These are phyloP conservation scores for Pterois miles DNA, from an alignment of 2,797 vertebrate genomes.

Conservation along the genomic window DNA sequence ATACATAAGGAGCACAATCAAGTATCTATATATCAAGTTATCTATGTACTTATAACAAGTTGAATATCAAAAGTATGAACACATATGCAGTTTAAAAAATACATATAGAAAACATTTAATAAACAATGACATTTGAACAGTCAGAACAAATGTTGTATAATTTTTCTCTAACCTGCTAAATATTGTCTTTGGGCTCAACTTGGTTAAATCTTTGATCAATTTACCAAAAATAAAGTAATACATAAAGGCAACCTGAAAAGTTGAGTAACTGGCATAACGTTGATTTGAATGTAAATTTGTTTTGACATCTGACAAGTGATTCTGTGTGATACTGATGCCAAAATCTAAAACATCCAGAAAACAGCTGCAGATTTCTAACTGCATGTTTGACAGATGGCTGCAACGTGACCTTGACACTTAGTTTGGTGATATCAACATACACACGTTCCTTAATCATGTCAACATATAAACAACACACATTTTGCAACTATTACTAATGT, in stretches of 20 bases:
- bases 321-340: conserved; percentile 9
- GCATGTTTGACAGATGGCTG: conserved; percentile 62
- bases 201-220: background rate
- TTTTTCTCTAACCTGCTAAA: too few species aligned
- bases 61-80: too few species aligned
- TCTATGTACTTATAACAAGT: too few species aligned
- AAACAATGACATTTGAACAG: too few species aligned
- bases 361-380: conserved; percentile 43
- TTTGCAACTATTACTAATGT: background rate
- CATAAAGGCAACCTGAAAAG: background rate
- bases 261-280: background rate
- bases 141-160: too few species aligned
- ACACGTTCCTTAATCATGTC: background rate
- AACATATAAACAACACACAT: background rate
- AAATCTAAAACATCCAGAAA: conserved; percentile 28
- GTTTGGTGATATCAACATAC: background rate
- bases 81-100: too few species aligned
- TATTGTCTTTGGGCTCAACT: too few species aligned
- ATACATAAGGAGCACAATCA: too few species aligned
- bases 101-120: too few species aligned
- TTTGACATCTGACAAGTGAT: conserved; percentile 15
- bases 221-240: background rate
- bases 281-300: background rate
- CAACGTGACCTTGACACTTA: conserved; percentile 26
- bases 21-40: too few species aligned